Conservation (phyloP, 2,113 vertebrate species). For the Athene cunicularia region DNA sequence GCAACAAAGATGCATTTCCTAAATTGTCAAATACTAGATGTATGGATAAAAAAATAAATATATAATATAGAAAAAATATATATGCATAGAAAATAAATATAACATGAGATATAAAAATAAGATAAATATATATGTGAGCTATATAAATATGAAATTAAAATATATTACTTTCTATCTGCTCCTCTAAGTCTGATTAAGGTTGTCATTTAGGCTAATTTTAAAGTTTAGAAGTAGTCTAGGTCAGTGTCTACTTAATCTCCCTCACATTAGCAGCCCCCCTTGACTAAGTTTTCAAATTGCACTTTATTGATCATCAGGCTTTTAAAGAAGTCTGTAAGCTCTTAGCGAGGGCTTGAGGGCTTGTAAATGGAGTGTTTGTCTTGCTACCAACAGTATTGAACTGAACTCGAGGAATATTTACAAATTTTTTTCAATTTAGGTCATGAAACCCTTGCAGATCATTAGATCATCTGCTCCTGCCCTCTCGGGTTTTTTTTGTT, state of each 20-base stretch:
- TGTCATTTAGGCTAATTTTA: neutral
- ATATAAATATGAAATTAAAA: neutral
- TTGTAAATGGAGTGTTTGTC: neutral
- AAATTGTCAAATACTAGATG: neutral
- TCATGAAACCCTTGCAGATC: rapidly evolving
- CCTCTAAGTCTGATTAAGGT: neutral
- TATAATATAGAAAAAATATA: too few relatives aligned
- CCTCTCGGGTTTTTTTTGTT: neutral
- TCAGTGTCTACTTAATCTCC: neutral
- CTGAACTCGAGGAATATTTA: neutral
- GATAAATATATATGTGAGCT: too few relatives aligned
- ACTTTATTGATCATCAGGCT: neutral
- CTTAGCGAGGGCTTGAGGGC: rapidly evolving
- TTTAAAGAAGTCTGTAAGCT: neutral
- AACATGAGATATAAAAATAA: neutral
- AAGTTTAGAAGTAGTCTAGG: neutral
- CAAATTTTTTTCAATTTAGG: neutral
- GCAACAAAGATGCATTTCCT: neutral
- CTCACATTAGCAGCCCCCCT: neutral
- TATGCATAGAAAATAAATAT: neutral
- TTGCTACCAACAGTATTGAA: neutral
- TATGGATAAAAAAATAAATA: neutral
- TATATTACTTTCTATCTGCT: rapidly evolving
- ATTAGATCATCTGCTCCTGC: rapidly evolving
- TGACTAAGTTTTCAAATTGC: neutral